Evolutionary conservation across 2,797 vertebrate genomes (phyloP), one percentile per base, ranked within the genome.

Genomic region (Masticophis lateralis): DNA sequence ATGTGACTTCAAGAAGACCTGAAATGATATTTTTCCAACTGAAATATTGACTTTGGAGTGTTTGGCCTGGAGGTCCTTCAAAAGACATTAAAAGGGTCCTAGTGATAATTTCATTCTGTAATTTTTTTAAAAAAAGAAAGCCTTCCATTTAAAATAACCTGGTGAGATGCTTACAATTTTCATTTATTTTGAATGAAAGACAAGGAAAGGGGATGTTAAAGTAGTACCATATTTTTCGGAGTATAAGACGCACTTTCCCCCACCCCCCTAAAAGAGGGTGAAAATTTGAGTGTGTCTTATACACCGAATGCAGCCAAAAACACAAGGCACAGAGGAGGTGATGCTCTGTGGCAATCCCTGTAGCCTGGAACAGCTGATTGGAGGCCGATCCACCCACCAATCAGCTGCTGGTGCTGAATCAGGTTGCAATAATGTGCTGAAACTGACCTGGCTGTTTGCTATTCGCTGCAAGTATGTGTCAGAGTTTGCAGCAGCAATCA

Each of bases 251-350:
- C 51, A 53, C 51, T 53, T 53, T 53, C 51, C 51, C 47, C 47
- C 47, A 7, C 47, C 47, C 47, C 47, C 47, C 47, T 51, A 53
- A 53, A 53, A 53, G 51, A 53, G 9, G 51, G 51, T 53, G 51
- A 53, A 53, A 53, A 53, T 53, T 53, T 53, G 51, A 10, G 9
- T 53, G 51, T 9, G 0, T 1, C 1, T 53, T 53, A 53, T 10
- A 53, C 51, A 53, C 51, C 51, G 9, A 53, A 53, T 53, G 51
- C 10, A 53, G 9, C 51, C 9, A 53, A 53, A 51, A 51, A 51
- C 1, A 6, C 47, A 1, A 53, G 9, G 9, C 1, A 53, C 51
- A 1, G 51, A 53, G 51, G 51, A 9, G 1, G 51, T 9, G 0
- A 10, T 53, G 51, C 8, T 53, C 51, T 53, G 9, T 53, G 51